Evolutionary conservation across 2,113 vertebrate species (phyloP).

Genomic region (Thunnus maccoyii): DNA sequence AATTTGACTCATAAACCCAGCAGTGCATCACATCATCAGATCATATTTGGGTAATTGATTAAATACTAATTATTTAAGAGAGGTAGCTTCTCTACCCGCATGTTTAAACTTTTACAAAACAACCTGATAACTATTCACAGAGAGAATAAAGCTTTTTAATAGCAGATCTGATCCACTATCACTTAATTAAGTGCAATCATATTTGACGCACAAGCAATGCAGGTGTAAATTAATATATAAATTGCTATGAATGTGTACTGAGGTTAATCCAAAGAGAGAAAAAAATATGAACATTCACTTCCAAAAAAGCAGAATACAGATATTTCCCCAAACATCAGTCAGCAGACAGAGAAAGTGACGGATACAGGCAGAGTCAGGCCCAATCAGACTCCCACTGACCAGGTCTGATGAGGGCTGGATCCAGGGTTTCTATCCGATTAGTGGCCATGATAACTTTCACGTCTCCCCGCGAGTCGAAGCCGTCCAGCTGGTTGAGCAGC

Average conservation of each 20-base stretch:
- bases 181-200: too few relatives aligned
- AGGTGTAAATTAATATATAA: too few relatives aligned
- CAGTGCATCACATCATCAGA: background rate
- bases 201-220: too few relatives aligned
- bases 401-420: conserved; percentile 97
- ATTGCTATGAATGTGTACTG: too few relatives aligned
- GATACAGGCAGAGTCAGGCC: background rate
- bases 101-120: background rate
- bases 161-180: background rate
- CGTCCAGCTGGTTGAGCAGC: conserved; percentile 96
- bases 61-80: background rate
- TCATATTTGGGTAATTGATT: background rate
- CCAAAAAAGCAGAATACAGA: background rate
- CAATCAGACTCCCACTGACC: conserved; percentile 78
- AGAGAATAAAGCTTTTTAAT: background rate
- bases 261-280: background rate
- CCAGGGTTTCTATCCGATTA: conserved; percentile 97
- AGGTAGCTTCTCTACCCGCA: background rate
- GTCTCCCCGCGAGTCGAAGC: conserved; percentile 96
- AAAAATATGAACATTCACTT: background rate
- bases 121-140: too few relatives aligned
- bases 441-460: conserved; percentile 99
- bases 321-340: conserved; percentile 2
- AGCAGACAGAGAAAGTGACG: background rate
- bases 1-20: background rate